These are phyloP conservation scores for Atherinosoma microstoma DNA, from an alignment of 2,797 vertebrate genomes.

Conservation along the genomic window DNA sequence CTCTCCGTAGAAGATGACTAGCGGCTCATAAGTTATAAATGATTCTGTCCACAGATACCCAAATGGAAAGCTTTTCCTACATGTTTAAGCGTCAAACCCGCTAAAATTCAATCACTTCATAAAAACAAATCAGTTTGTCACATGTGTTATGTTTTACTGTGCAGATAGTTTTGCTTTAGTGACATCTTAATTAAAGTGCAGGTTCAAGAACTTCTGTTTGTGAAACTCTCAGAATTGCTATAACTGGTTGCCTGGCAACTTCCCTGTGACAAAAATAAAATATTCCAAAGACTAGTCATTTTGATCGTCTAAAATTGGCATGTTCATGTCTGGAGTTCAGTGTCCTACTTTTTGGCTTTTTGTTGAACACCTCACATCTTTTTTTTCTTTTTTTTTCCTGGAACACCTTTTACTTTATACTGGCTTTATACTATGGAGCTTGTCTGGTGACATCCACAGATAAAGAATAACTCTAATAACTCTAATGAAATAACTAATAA, in stretches of 20 bases:
- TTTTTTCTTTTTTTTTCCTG: too few relatives aligned
- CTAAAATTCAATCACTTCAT: neutral
- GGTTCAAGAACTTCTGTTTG: neutral
- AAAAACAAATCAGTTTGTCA: too few relatives aligned
- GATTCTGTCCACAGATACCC: constrained; percentile 7
- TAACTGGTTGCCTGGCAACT: constrained; percentile 19
- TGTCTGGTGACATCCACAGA: too few relatives aligned
- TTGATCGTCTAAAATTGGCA: neutral
- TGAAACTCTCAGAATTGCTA: neutral
- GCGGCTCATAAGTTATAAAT: constrained; percentile 6
- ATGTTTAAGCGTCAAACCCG: neutral
- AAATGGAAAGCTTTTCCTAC: neutral
- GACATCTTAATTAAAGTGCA: neutral
- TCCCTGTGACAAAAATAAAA: constrained; percentile 1
- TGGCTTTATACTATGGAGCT: too few relatives aligned
- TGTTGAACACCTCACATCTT: too few relatives aligned
- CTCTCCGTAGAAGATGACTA: neutral
- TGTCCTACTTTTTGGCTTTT: too few relatives aligned
- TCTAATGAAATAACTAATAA: too few relatives aligned
- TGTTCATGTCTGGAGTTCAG: neutral
- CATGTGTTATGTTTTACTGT: neutral
- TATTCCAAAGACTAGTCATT: neutral
- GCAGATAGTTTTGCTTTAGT: too few relatives aligned
- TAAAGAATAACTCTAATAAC: too few relatives aligned
- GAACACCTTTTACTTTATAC: too few relatives aligned